Evolutionary conservation across 2,888 invertebrate genomes (phyloP).

Genomic region (Thecophora atra): DNA sequence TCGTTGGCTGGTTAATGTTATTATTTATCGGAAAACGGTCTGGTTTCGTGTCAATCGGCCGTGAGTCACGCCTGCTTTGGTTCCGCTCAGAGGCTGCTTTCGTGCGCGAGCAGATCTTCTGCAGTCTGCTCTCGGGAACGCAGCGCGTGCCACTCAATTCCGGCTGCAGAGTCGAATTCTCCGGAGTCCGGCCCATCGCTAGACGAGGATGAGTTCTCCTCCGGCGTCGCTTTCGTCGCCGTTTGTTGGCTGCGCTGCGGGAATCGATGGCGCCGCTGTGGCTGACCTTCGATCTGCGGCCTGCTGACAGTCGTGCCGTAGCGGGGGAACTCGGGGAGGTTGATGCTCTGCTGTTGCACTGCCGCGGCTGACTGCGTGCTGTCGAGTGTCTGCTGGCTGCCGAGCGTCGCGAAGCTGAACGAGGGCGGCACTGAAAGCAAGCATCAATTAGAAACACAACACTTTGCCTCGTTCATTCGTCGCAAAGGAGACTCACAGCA

Average conservation of each 20-base stretch:
- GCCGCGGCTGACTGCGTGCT: slow-evolving; percentile 35
- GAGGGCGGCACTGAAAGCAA: slow-evolving; percentile 55
- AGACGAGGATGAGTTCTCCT: background rate
- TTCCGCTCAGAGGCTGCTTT: background rate
- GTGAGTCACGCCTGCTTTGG: too few relatives aligned
- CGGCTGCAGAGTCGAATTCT: background rate
- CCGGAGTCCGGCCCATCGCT: background rate
- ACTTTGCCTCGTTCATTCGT: background rate
- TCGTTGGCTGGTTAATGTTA: too few relatives aligned
- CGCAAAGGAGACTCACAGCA: slow-evolving; percentile 51
- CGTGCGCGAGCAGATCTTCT: background rate
- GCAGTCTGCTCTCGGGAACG: background rate
- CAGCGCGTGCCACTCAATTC: background rate
- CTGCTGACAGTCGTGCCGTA: slow-evolving; percentile 54
- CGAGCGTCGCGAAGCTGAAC: slow-evolving; percentile 59
- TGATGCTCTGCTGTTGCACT: slow-evolving; percentile 47
- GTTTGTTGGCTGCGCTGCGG: background rate
- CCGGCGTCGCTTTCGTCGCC: background rate
- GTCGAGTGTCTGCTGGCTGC: slow-evolving; percentile 55
- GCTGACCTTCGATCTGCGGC: slow-evolving; percentile 48
- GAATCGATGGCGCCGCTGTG: background rate
- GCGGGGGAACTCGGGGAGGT: slow-evolving; percentile 56
- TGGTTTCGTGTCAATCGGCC: too few relatives aligned
- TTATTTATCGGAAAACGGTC: too few relatives aligned
- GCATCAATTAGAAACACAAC: background rate